Percentiles rank a stretch among this genome's conserved stretches.
phyloP scores from a whole-genome alignment of 2,113 vertebrate species.

The Cephalopholis sonnerati region DNA sequence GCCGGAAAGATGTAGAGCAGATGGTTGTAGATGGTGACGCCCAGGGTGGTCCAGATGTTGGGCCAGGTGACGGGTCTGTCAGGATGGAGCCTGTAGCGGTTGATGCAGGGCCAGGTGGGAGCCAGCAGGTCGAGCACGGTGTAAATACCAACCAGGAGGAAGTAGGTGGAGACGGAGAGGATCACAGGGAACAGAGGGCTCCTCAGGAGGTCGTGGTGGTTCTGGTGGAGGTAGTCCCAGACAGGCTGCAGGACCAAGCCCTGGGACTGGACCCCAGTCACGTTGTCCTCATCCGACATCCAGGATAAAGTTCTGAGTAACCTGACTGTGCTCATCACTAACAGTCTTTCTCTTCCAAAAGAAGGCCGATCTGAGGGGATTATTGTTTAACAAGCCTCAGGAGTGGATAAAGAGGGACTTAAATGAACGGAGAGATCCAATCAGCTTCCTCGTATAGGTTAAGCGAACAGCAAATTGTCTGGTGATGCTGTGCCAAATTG shows the following conservation, averaged over 20 bases:
- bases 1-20: conserved; percentile 86
- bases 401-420: conserved; percentile 30
- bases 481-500: conserved; percentile 77
- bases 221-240: conserved; percentile 85
- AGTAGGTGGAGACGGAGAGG: conserved; percentile 84
- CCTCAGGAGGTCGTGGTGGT: conserved; percentile 82
- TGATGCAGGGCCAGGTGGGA: conserved; percentile 81
- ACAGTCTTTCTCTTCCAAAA: conserved; percentile 16
- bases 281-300: conserved; percentile 71
- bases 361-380: conserved; percentile 37
- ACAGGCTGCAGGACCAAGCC: conserved; percentile 81
- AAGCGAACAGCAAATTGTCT: conserved; percentile 69
- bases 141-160: conserved; percentile 82
- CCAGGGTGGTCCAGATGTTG: conserved; percentile 80
- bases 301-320: conserved; percentile 68
- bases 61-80: conserved; percentile 78
- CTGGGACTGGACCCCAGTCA: conserved; percentile 68
- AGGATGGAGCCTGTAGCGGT: conserved; percentile 83
- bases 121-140: conserved; percentile 85
- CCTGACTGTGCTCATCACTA: conserved; percentile 63
- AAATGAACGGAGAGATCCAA: conserved; percentile 55
- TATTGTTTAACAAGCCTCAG: conserved; percentile 36
- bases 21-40: conserved; percentile 85
- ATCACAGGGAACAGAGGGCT: conserved; percentile 86
- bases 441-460: conserved; percentile 49